Evolutionary conservation across 1,140 invertebrate species (phyloP), one percentile per base, ranked within the genome.

Genomic region (Sinella curviseta): DNA sequence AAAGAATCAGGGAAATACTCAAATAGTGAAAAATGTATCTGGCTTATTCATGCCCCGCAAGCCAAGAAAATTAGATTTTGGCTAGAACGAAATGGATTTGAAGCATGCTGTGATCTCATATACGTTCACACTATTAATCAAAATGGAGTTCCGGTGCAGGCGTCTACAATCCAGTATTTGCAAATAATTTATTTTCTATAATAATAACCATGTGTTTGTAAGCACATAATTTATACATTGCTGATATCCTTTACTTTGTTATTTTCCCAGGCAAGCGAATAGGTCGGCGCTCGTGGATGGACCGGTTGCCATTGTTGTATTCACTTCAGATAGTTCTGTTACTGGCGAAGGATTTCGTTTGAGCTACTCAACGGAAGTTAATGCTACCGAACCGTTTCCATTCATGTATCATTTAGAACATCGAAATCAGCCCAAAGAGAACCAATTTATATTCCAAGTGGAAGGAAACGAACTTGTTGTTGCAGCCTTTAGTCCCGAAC

Each of bases 31-130:
- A 33, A 70, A 70, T 70, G 65, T 33, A 33, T 70, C n/a, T 70
- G 26, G 26, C 65, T 70, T 70, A 30, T 70, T 30, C 26, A 70
- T 14, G 65, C 30, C 14, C 65, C 65, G 1, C 30, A 30, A 33
- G 65, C 65, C 3, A 33, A n/a, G 2, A 70, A 30, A 70, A 70
- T 70, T 33, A 12, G 26, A 31, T 70, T 70, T 33, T 14, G 12
- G 1, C 65, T 70, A 2, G 65, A 70, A 70, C 30, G 30, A n/a
- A 70, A n/a, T 70, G 65, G 65, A 3, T 70, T 70, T 70, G 65
- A 70, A 70, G 65, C 12, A 31, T 70, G 65, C n/a, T 70, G 65
- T 70, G 65, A 70, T 24, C 12, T 31, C 12, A 31, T 70, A 2
- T 30, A n/a, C 24, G 24, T 65, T 26, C 16, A 65, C 57, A 65